These are phyloP conservation scores for Scolopax bukidnonensis DNA, from an alignment of 2,797 vertebrate genomes.

Conservation along the genomic window DNA sequence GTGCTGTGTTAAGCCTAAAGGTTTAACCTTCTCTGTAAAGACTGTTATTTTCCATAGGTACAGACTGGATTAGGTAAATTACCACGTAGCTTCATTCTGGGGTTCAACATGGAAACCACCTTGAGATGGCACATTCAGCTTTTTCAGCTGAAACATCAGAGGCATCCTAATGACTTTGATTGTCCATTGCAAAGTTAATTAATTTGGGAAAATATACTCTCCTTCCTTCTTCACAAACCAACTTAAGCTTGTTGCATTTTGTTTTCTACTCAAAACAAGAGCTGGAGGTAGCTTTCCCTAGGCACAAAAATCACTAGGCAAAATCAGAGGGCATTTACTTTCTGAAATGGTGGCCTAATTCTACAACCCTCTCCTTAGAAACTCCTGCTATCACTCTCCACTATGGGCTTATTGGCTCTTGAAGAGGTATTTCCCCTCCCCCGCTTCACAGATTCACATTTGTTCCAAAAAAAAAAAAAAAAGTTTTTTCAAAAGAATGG, in stretches of 20 bases:
- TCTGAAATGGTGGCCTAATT: neutral
- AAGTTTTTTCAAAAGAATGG: neutral
- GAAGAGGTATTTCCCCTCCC: neutral
- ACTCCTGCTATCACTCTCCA: neutral
- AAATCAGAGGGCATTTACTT: neutral
- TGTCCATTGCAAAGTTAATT: neutral
- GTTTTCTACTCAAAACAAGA: neutral
- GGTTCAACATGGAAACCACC: neutral
- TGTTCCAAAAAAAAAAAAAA: neutral
- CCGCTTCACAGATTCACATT: neutral
- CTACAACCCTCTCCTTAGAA: neutral
- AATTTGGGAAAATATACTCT: neutral
- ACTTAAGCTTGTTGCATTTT: neutral
- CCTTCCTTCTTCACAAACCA: neutral
- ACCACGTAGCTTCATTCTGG: neutral
- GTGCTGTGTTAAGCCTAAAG: fast-evolving
- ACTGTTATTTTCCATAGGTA: neutral
- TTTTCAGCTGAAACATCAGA: neutral
- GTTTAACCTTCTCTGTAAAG: neutral
- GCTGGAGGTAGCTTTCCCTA: neutral
- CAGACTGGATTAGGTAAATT: neutral
- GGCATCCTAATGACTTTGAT: neutral
- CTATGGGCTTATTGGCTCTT: neutral
- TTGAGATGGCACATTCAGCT: neutral
- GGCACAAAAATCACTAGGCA: neutral